These are phyloP conservation scores for Amazona guildingii DNA, from an alignment of 2,113 vertebrate species.

Conservation along the genomic window DNA sequence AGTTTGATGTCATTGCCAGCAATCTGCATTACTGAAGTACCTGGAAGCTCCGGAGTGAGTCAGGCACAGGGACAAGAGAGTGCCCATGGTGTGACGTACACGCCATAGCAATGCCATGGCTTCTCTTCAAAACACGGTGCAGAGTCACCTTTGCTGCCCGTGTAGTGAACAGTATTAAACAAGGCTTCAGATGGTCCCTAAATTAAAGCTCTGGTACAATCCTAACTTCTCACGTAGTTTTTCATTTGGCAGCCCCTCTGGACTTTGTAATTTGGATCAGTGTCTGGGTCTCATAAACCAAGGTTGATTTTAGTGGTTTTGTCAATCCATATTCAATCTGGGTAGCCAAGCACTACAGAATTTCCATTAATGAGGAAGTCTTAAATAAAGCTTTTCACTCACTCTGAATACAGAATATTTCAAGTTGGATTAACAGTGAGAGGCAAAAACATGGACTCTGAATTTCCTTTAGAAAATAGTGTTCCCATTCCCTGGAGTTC, in stretches of 20 bases:
- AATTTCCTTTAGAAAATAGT: not conserved
- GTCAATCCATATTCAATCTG: not conserved
- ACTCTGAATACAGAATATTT: not conserved
- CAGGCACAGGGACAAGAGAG: not conserved
- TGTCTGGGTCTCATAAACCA: not conserved
- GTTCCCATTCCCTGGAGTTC: not conserved
- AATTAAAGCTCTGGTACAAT: not conserved
- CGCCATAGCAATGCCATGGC: fast-evolving
- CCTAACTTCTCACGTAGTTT: not conserved
- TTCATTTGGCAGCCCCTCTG: not conserved
- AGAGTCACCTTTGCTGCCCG: not conserved
- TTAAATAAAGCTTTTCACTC: not conserved
- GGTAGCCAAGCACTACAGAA: not conserved
- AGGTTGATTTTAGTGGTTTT: not conserved
- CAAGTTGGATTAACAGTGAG: not conserved
- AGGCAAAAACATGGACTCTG: not conserved
- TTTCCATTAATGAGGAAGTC: not conserved
- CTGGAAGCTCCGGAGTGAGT: not conserved
- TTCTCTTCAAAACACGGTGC: not conserved
- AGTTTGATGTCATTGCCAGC: not conserved
- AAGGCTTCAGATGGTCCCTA: not conserved
- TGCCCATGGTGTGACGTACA: not conserved
- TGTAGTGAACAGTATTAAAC: fast-evolving
- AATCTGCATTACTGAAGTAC: not conserved
- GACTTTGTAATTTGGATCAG: not conserved